Evolutionary conservation across 1,140 invertebrate genomes (phyloP), one percentile per base, ranked within the genome.

Genomic region (Drosophila bifasciata): DNA sequence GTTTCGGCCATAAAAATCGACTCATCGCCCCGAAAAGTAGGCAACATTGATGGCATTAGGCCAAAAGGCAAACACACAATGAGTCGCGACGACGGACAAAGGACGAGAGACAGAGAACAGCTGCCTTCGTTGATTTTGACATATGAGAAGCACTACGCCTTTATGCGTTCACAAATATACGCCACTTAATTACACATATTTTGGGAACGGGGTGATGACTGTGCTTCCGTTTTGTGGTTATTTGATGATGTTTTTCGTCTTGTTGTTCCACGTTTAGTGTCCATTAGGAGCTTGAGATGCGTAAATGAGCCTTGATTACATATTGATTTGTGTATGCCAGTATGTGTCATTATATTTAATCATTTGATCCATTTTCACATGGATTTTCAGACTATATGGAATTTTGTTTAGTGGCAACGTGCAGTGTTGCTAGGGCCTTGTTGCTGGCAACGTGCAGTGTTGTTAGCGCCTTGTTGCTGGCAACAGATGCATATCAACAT

Each of bases 111-210:
- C 46, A 44, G 44, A 55, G 59, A 78, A 63, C 79, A 78, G 69
- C 79, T 80, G 78, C 67, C 63, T 44, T 50, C 67, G 76, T 79
- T 81, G 81, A 85, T 80, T 86, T 77, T 86, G 81, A 86, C 73
- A 85, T 77, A 76, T 66, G 81, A 85, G 81, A 86, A 73, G 60
- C 70, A 66, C 52, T 74, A 48, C 50, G 51, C 21, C 40, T 17
- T 17, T 61, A 58, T 32, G 17, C 52, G 58, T 68, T 68, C 49
- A 45, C 62, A 57, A 57, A 48, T 73, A 61, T 52, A 45, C 25
- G 50, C 59, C 59, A 59, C 72, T 80, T 85, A 85, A 86, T 86
- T 85, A 75, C 32, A 36, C 11, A 36, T 86, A 53, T 66, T 62
- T 48, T 36, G 43, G 57, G 52, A 66, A 55, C 36, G 44, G 58